Evolutionary conservation across 2,888 invertebrate species (phyloP), one percentile per base, ranked within the genome.

Genomic region (Nemoura dubitans): DNA sequence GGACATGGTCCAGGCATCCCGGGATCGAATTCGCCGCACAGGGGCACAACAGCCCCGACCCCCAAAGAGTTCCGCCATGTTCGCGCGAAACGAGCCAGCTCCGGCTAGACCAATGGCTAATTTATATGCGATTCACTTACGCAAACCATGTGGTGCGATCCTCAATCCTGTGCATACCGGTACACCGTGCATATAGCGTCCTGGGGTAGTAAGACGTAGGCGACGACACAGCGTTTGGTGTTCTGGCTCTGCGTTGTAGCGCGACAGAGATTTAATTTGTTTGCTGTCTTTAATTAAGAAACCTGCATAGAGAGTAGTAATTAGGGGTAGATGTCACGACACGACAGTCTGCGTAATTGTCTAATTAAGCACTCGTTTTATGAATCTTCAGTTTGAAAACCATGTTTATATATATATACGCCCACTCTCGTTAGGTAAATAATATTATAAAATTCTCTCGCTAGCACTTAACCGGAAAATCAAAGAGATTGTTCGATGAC

Each of bases 301-400:
- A 59, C 59, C 59, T 59, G 59, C 59, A 59, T 59, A 59, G 59
- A 59, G 59, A 59, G 59, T 59, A 59, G 59, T 59, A 59, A 59
- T 59, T 59, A 59, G 59, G 59, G n/a, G 59, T 59, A 7, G 59
- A 59, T 59, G 59, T 59, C 59, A 21, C 59, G 59, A 59, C 59
- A 59, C 59, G 59, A 59, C 59, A 59, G 59, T 14, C 59, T 21
- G 59, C 16, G 59, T 59, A 59, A 59, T 59, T 59, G 59, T 59
- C 59, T 59, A 59, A 59, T 59, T 59, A 59, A 59, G 59, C 14
- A 59, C 59, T 59, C 59, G 59, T 59, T 59, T 59, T 59, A 59
- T 59, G 59, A 59, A 59, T 59, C 59, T 59, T 59, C 6, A 21
- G 2, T 59, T 14, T 59, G 3, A 14, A 59, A 14, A 59, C 1